Percentiles rank a stretch among this genome's conserved stretches.
phyloP scores from a whole-genome alignment of 2,888 invertebrate species.

The Rutpela maculata region DNA sequence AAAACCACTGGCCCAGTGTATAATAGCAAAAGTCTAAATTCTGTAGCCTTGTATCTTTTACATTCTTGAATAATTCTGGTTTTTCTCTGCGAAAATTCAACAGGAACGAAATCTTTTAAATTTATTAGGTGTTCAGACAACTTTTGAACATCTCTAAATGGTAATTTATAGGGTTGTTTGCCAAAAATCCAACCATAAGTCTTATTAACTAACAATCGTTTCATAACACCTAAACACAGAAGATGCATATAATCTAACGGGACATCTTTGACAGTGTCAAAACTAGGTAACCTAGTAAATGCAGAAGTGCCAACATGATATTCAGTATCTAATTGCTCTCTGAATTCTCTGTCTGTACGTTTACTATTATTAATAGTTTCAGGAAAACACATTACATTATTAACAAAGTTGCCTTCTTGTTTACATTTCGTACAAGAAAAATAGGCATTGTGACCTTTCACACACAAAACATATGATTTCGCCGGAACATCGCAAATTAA shows the following conservation, averaged over 20 bases:
- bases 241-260: constrained; percentile 26
- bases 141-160: constrained; percentile 12
- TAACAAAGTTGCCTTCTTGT: too few species aligned
- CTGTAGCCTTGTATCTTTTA: constrained; percentile 44
- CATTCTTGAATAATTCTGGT: constrained; percentile 37
- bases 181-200: constrained; percentile 31
- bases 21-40: constrained; percentile 38
- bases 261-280: background rate
- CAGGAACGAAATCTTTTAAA: constrained; percentile 41
- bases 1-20: constrained; percentile 40
- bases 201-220: background rate
- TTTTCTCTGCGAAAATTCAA: constrained; percentile 38
- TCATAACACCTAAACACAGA: constrained; percentile 15
- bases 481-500: too few species aligned
- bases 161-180: constrained; percentile 40
- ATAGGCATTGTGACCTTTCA: too few species aligned
- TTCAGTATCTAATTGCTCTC: background rate
- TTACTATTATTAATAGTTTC: too few species aligned
- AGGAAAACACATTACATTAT: too few species aligned
- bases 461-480: too few species aligned
- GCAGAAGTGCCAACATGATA: background rate
- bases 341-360: background rate
- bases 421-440: too few species aligned
- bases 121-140: constrained; percentile 4
- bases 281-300: background rate